Conservation (phyloP, 2,113 vertebrate genomes). For the Pseudolaguvia tuberculata region DNA sequence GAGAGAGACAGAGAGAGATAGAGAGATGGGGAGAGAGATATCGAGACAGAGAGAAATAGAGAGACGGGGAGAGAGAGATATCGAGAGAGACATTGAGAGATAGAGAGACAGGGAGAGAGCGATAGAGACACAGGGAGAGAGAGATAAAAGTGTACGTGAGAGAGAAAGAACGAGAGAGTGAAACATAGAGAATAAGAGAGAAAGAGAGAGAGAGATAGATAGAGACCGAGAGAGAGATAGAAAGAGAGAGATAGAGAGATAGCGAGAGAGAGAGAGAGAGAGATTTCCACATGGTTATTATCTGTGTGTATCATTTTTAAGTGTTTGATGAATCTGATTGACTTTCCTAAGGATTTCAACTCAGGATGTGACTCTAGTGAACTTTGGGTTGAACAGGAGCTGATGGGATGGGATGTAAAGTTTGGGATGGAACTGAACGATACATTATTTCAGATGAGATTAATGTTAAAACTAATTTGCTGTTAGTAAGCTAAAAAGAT, state of each 20-base stretch:
- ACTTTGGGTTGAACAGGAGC: background rate
- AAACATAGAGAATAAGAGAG: too few relatives aligned
- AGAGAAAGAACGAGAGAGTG: too few relatives aligned
- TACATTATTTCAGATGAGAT: background rate
- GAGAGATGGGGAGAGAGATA: too few relatives aligned
- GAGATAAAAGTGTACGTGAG: background rate
- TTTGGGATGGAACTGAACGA: background rate
- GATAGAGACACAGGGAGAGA: too few relatives aligned
- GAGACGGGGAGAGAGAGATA: too few relatives aligned
- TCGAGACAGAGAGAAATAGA: too few relatives aligned
- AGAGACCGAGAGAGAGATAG: too few relatives aligned
- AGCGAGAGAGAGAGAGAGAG: background rate
- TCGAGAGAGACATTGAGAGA: too few relatives aligned
- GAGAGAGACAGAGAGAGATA: background rate
- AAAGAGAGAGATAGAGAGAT: too few relatives aligned
- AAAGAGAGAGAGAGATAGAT: too few relatives aligned
- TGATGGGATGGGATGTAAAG: background rate
- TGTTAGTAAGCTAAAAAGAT: background rate
- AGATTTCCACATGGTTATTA: constrained; percentile 8
- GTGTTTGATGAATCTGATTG: constrained; percentile 8
- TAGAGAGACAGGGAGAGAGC: background rate
- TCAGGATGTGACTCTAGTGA: too few relatives aligned
- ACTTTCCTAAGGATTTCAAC: constrained; percentile 8
- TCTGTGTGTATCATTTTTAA: constrained; percentile 6
- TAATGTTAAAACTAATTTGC: background rate